These are phyloP conservation scores for Calliphora vomitoria DNA, from an alignment of 2,888 invertebrate genomes.

Conservation along the genomic window DNA sequence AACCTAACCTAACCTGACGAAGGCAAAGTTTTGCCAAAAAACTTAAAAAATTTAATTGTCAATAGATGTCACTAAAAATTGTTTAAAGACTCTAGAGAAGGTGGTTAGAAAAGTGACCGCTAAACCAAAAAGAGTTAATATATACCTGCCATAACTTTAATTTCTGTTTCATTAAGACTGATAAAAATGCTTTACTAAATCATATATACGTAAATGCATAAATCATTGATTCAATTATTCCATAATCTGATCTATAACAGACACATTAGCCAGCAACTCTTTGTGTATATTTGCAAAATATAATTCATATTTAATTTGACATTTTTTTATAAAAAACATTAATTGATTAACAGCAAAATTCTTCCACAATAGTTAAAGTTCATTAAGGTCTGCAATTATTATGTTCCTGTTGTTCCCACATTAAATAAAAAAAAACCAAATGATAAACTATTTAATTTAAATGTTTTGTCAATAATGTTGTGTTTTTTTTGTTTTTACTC, in stretches of 20 bases:
- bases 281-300: not conserved
- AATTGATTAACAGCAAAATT: not conserved
- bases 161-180: no score
- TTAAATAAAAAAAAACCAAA: not conserved
- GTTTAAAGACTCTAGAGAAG: no score
- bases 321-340: no score
- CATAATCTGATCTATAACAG: slow-evolving; percentile 2
- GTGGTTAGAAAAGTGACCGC: no score
- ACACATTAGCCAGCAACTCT: no score
- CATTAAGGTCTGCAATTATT: slow-evolving; percentile 5
- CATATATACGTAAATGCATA: not conserved
- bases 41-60: no score
- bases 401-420: not conserved
- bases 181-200: no score
- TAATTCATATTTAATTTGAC: slow-evolving; percentile 15
- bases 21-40: no score
- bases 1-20: no score
- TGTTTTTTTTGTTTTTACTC: not conserved
- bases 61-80: no score
- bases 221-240: not conserved
- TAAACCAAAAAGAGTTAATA: no score
- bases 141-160: no score
- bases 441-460: not conserved
- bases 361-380: not conserved
- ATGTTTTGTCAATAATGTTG: slow-evolving; percentile 18